Evolutionary conservation across 2,113 vertebrate species (phyloP).

Genomic region (Chaetura pelagica): DNA sequence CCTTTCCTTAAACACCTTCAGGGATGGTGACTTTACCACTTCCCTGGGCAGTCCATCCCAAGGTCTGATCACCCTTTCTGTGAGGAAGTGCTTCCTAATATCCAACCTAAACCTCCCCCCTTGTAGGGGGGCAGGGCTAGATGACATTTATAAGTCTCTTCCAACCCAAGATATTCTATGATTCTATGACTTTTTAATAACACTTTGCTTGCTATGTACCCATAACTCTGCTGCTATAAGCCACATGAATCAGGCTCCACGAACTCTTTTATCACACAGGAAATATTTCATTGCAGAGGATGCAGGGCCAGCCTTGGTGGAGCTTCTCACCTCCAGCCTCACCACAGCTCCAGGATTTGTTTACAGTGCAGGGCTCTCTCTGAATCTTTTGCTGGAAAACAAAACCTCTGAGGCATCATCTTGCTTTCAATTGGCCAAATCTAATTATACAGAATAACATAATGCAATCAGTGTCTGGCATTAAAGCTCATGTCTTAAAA

Average conservation of each 20-base stretch:
- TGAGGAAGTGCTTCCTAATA: no score
- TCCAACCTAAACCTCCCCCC: no score
- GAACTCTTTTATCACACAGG: neutral
- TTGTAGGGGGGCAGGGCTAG: no score
- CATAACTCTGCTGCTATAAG: neutral
- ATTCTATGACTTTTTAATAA: neutral
- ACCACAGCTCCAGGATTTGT: neutral
- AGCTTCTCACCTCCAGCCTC: neutral
- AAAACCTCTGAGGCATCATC: neutral
- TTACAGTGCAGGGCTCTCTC: neutral
- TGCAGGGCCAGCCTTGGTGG: neutral
- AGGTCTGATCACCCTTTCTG: no score
- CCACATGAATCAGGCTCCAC: neutral
- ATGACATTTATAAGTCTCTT: no score
- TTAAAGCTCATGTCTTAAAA: constrained; percentile 19
- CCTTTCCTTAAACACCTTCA: no score
- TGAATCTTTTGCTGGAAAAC: constrained; percentile 13
- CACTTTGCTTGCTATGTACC: neutral
- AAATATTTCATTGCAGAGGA: neutral
- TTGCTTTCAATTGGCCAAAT: constrained; percentile 40
- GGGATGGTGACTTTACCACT: no score
- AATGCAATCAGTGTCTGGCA: constrained; percentile 50
- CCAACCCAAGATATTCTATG: no score
- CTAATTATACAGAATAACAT: constrained; percentile 1
- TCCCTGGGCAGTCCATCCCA: no score